Evolutionary conservation across 1,140 invertebrate species (phyloP), one percentile per base, ranked within the genome.

Genomic region (Dolichoris vasculosae): DNA sequence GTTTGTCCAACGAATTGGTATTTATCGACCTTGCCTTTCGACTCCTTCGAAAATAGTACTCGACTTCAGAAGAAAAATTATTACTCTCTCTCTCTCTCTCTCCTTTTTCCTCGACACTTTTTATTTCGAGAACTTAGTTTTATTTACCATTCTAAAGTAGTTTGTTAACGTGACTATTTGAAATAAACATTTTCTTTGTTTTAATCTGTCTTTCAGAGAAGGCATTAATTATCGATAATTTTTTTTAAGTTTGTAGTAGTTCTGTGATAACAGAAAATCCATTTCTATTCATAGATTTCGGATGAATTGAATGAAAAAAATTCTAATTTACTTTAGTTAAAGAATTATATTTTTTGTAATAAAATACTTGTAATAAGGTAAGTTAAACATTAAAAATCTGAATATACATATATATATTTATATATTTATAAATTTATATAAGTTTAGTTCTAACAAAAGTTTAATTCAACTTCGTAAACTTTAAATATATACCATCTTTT

Each of bases 401-500:
- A 46, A 51, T 51, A 51, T 2, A 51, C 2, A 30, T 4, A 9
- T 7, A 64, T 30, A 30, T 2, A 30, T 30, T 64, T 13, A n/a
- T 67, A 17, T 35, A 67, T 67, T 32, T 35, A 67, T 26, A 67
- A 35, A 67, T 32, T 67, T 11, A 35, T 32, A 35, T 35, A 11
- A 67, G 9, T 35, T 35, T 15, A 1, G 11, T 67, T 67, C 1
- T 64, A 8, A 3, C 3, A 64, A 64, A 30, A 64, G 71, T 82
- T 77, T 79, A 87, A 64, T 87, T 86, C 63, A 90, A 67, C 59
- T 87, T 89, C 9, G 30, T 82, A 63, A 91, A 86, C 87, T 89
- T 90, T 2, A 92, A 48, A 43, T 88, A 20, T 64, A 91, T 88
- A 23, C 89, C 90, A 51, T 79, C 86, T 73, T 86, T 87, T 8